phyloP scores from a whole-genome alignment of 1,140 invertebrate species.

The Proales similis region DNA sequence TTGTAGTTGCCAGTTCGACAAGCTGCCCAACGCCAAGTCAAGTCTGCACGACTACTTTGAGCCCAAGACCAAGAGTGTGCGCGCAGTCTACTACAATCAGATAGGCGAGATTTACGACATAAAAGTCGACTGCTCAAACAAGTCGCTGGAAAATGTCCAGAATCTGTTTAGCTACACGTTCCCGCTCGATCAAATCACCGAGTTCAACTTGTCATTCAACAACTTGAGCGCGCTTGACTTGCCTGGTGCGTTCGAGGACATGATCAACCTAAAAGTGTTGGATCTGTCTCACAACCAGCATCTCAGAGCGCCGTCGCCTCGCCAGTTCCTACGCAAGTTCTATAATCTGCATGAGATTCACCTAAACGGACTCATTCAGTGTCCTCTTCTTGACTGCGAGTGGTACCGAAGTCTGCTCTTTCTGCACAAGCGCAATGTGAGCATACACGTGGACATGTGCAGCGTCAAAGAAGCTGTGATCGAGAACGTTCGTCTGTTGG shows the following conservation, averaged over 20 bases:
- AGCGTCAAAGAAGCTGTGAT: slow-evolving; percentile 20
- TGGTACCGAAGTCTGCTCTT: slow-evolving; percentile 25
- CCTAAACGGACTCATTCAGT: slow-evolving; percentile 7
- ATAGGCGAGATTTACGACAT: no score
- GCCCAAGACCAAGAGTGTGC: no score
- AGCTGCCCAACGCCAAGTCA: no score
- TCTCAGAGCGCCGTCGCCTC: slow-evolving; percentile 12
- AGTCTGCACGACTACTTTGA: no score
- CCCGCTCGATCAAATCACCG: no score
- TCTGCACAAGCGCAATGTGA: slow-evolving; percentile 21
- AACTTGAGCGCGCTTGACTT: slow-evolving; percentile 11
- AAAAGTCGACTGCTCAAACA: no score
- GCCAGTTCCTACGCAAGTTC: slow-evolving; percentile 27
- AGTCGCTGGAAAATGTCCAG: no score
- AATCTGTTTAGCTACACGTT: no score
- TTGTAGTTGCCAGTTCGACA: no score
- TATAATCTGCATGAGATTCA: slow-evolving; percentile 27
- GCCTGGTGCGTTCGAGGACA: slow-evolving; percentile 27
- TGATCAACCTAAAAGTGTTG: not conserved
- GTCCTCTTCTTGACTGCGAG: slow-evolving; percentile 33
- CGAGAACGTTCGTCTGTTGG: slow-evolving; percentile 15
- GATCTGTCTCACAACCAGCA: slow-evolving; percentile 27
- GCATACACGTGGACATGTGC: slow-evolving; percentile 4
- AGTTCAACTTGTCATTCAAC: slow-evolving; percentile 36
- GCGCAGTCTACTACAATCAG: no score